Conservation (phyloP, 2,888 invertebrate genomes). For the Drosophila neotestacea region DNA sequence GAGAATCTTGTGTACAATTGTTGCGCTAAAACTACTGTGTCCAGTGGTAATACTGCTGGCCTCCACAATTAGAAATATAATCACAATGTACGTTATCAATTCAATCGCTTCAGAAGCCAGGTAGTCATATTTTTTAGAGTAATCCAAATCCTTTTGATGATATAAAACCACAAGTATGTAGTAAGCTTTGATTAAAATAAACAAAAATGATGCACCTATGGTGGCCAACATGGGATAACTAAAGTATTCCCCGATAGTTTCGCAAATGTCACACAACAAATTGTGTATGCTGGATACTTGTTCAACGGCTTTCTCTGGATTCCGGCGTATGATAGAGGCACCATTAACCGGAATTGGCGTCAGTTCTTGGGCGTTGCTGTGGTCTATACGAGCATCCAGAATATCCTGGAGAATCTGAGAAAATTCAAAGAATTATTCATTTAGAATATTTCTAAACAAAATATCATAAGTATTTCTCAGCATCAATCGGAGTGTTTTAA, state of each 20-base stretch:
- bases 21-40: constrained; percentile 77
- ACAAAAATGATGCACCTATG: constrained; percentile 82
- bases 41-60: constrained; percentile 79
- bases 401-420: constrained; percentile 81
- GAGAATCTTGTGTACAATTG: constrained; percentile 83
- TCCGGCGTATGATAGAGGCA: constrained; percentile 80
- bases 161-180: constrained; percentile 82
- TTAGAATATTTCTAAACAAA: background rate
- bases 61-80: constrained; percentile 82
- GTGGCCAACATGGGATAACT: constrained; percentile 83
- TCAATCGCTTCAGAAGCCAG: constrained; percentile 72
- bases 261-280: constrained; percentile 82
- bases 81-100: constrained; percentile 83
- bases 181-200: constrained; percentile 83
- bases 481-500: too few species aligned
- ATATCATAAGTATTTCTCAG: background rate
- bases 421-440: too few species aligned
- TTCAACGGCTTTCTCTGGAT: constrained; percentile 77
- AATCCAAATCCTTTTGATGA: constrained; percentile 76
- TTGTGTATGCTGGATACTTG: constrained; percentile 83
- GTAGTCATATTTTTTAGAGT: constrained; percentile 37
- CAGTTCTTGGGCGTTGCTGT: constrained; percentile 69
- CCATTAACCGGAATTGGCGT: constrained; percentile 82
- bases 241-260: constrained; percentile 83
- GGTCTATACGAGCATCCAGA: constrained; percentile 76